A percentile compares a stretch with the other conserved stretches of the same genome.
Conservation (phyloP, 2,888 invertebrate species). For the Dolichopus griseipennis region DNA sequence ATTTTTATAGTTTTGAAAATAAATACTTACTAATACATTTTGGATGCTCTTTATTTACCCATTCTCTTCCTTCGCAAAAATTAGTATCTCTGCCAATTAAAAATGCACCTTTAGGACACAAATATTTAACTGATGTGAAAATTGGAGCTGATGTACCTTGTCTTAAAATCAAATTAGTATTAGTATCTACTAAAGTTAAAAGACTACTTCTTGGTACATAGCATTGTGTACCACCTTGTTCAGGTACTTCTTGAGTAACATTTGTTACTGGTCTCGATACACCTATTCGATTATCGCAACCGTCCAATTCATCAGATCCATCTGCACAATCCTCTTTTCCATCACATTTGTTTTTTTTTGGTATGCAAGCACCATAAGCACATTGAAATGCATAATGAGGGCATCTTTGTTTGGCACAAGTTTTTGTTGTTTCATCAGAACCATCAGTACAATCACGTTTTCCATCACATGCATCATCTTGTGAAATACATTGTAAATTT, state of each 20-base stretch:
- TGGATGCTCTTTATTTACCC: slow-evolving; percentile 12
- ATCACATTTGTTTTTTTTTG: background rate
- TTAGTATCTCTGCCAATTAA: background rate
- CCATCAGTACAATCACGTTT: background rate
- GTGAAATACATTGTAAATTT: background rate
- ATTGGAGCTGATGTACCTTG: background rate
- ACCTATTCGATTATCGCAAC: too few relatives aligned
- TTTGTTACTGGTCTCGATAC: background rate
- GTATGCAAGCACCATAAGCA: slow-evolving; percentile 3
- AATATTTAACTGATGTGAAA: background rate
- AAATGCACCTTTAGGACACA: background rate
- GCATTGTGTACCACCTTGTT: background rate
- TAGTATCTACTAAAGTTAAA: background rate
- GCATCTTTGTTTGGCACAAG: background rate
- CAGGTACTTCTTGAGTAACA: background rate
- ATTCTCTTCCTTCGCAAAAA: background rate
- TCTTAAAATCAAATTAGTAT: background rate
- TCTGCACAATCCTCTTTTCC: background rate
- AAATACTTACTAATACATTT: slow-evolving; percentile 14
- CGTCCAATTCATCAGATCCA: background rate
- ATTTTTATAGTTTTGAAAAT: background rate
- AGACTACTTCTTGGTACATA: background rate
- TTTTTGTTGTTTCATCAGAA: background rate
- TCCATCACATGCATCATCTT: background rate
- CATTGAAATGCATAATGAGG: background rate